Evolutionary conservation across 2,888 invertebrate species (phyloP).

Genomic region (Ischnura elegans): DNA sequence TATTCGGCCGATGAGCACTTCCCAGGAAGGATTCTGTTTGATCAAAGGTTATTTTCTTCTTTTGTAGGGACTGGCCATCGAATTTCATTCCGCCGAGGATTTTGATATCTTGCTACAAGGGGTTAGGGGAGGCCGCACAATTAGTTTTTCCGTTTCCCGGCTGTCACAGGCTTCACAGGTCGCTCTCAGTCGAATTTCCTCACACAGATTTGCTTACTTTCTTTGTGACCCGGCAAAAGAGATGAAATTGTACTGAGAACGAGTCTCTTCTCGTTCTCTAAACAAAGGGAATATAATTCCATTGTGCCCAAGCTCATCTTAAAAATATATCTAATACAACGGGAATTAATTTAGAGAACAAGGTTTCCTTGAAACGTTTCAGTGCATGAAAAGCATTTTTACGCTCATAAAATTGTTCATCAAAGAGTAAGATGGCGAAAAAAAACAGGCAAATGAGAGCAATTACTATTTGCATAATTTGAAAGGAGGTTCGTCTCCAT

Average conservation of each 20-base stretch:
- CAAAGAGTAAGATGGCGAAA: too few species aligned
- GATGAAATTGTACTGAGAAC: not conserved
- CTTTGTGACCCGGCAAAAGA: not conserved
- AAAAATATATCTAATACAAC: not conserved
- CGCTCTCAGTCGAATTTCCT: not conserved
- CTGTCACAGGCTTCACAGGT: not conserved
- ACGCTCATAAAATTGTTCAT: not conserved
- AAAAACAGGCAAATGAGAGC: too few species aligned
- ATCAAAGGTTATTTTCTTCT: conserved; percentile 25
- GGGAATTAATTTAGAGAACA: not conserved
- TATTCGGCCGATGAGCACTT: not conserved
- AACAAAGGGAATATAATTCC: not conserved
- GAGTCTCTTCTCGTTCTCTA: not conserved
- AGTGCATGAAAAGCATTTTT: not conserved
- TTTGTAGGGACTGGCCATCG: not conserved
- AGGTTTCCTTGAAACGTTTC: not conserved
- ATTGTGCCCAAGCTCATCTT: not conserved
- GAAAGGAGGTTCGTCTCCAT: too few species aligned
- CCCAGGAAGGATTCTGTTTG: not conserved
- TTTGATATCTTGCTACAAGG: not conserved
- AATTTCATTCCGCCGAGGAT: conserved; percentile 11
- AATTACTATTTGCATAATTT: too few species aligned
- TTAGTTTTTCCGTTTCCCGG: not conserved
- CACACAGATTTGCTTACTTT: not conserved
- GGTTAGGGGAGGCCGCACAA: not conserved